These are phyloP conservation scores for Spodoptera litura DNA, from an alignment of 1,140 invertebrate species.

Conservation along the genomic window DNA sequence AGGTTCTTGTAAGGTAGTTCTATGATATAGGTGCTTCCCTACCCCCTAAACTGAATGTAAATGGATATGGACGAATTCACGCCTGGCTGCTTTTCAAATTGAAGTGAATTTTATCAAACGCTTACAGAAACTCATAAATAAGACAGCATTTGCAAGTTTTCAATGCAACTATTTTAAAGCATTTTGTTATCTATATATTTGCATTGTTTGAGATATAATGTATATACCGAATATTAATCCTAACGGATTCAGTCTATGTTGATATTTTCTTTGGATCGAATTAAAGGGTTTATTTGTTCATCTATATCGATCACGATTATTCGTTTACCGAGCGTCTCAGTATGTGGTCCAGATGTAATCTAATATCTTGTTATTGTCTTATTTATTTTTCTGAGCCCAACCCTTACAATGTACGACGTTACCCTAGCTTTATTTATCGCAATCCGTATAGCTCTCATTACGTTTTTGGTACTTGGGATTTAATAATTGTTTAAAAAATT, in stretches of 20 bases:
- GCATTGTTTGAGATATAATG: background rate
- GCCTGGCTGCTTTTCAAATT: conserved; percentile 58
- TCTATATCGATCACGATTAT: conserved; percentile 43
- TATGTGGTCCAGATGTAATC: conserved; percentile 41
- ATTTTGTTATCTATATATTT: conserved; percentile 2
- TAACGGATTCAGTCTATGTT: background rate
- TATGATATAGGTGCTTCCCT: conserved; percentile 50
- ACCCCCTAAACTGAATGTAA: conserved; percentile 52
- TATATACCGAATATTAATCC: background rate
- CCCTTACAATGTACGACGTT: conserved; percentile 24
- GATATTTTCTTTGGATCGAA: conserved; percentile 10
- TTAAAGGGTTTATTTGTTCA: conserved; percentile 24
- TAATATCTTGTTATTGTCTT: conserved; percentile 37
- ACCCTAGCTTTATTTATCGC: conserved; percentile 24
- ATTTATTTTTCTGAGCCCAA: conserved; percentile 39
- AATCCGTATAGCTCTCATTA: background rate
- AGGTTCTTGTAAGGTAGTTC: conserved; percentile 62
- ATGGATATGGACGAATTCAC: conserved; percentile 59
- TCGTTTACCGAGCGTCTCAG: conserved; percentile 26
- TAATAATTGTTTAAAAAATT: background rate
- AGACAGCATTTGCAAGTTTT: conserved; percentile 46
- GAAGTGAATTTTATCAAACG: conserved; percentile 53
- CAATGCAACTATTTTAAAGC: conserved; percentile 19
- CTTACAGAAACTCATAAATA: conserved; percentile 47
- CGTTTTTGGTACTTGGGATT: background rate